A percentile compares a stretch with the other conserved stretches of the same genome.
phyloP scores from a whole-genome alignment of 2,888 invertebrate genomes.

The Ecliptopera silaceata region DNA sequence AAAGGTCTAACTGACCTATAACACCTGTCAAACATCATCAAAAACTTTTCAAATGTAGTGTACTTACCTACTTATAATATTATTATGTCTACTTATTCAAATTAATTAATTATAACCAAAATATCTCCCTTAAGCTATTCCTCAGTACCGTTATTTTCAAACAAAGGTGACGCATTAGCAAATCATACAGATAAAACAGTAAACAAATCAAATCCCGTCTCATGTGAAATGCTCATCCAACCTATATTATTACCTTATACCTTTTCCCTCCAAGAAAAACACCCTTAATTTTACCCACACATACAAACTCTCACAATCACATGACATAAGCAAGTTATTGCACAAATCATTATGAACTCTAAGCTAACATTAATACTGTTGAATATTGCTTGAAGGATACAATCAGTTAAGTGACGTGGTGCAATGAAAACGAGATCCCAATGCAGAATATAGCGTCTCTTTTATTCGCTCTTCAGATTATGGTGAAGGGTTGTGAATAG shows the following conservation, averaged over 20 bases:
- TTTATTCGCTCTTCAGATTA: slow-evolving; percentile 55
- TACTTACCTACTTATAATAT: too few species aligned
- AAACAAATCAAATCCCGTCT: slow-evolving; percentile 57
- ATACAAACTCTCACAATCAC: slow-evolving; percentile 21
- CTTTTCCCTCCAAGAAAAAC: slow-evolving; percentile 65
- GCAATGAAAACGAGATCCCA: slow-evolving; percentile 42
- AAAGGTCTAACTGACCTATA: too few species aligned
- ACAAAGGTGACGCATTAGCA: slow-evolving; percentile 44
- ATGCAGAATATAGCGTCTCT: slow-evolving; percentile 52
- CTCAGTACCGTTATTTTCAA: slow-evolving; percentile 43
- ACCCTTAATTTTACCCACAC: slow-evolving; percentile 66
- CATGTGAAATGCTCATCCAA: slow-evolving; percentile 61
- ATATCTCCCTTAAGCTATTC: slow-evolving; percentile 13
- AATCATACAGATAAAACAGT: slow-evolving; percentile 48
- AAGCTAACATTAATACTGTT: background rate
- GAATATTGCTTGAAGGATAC: slow-evolving; percentile 7
- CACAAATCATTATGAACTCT: slow-evolving; percentile 14
- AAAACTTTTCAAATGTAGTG: too few species aligned
- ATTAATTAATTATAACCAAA: too few species aligned
- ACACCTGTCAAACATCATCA: too few species aligned
- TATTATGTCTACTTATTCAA: too few species aligned
- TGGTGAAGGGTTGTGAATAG: slow-evolving; percentile 41
- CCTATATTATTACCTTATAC: slow-evolving; percentile 70
- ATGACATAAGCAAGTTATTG: slow-evolving; percentile 6
- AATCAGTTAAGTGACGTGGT: slow-evolving; percentile 10